phyloP scores from a whole-genome alignment of 2,113 vertebrate genomes.

The Atherinomorus stipes region DNA sequence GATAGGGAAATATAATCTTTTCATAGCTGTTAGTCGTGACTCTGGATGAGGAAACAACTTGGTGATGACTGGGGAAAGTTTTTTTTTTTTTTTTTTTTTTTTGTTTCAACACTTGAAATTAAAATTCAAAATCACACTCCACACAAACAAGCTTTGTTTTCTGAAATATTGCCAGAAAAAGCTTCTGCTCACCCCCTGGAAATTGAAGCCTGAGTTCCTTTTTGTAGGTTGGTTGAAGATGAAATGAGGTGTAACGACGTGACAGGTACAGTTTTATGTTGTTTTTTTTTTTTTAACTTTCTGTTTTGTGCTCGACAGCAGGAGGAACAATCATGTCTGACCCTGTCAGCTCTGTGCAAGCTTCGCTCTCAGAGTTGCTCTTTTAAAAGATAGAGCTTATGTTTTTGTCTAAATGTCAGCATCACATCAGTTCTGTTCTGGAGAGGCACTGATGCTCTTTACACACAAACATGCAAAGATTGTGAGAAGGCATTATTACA shows the following conservation, averaged over 20 bases:
- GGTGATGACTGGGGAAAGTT: constrained; percentile 1
- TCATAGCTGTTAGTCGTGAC: not conserved
- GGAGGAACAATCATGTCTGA: constrained; percentile 38
- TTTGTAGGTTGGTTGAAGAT: not conserved
- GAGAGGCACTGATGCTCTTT: constrained; percentile 45
- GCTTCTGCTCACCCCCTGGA: constrained; percentile 1
- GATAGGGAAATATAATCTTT: not conserved
- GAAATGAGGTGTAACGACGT: not conserved
- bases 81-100: not conserved
- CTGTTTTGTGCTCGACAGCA: constrained; percentile 23
- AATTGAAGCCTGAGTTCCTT: not conserved
- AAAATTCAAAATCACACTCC: constrained; percentile 2
- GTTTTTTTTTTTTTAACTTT: not conserved
- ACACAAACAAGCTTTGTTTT: not conserved
- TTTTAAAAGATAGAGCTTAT: constrained; percentile 49
- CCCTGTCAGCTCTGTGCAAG: constrained; percentile 32
- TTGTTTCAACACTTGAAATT: constrained; percentile 1
- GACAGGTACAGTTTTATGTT: constrained; percentile 29
- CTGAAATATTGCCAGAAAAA: not conserved
- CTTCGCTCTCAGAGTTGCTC: constrained; percentile 51
- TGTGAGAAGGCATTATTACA: constrained; percentile 1
- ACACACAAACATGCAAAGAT: constrained; percentile 9
- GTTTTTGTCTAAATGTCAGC: constrained; percentile 69
- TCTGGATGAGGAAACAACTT: constrained; percentile 1
- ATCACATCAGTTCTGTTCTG: constrained; percentile 47